Percentiles rank a stretch among this genome's conserved stretches.
Conservation (phyloP, 2,113 vertebrate species). For the Prunella fulvescens region DNA sequence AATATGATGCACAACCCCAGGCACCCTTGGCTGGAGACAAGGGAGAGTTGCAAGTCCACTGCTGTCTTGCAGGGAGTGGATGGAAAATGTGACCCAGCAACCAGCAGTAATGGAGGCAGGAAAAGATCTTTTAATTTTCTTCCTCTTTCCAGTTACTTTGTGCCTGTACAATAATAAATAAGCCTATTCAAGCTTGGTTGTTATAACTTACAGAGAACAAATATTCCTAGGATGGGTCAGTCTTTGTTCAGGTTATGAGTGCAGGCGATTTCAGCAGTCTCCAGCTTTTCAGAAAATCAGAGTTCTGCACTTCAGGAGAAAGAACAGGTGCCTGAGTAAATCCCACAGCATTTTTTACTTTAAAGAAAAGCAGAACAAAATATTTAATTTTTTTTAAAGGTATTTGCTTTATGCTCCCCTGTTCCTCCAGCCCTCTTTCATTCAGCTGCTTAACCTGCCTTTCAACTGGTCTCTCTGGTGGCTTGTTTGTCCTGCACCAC, state of each 20-base stretch:
- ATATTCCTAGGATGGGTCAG: neutral
- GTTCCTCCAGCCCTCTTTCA: neutral
- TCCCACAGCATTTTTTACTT: neutral
- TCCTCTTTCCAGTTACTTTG: neutral
- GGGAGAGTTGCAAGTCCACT: neutral
- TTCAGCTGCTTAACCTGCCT: slow-evolving; percentile 12
- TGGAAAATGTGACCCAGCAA: neutral
- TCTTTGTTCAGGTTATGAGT: neutral
- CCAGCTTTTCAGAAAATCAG: neutral
- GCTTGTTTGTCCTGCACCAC: neutral
- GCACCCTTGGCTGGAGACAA: neutral
- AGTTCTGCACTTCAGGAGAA: neutral
- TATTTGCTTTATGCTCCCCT: neutral
- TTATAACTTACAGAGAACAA: neutral
- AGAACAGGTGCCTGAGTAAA: neutral
- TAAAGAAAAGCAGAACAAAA: neutral
- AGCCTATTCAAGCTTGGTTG: neutral
- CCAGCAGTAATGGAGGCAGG: neutral
- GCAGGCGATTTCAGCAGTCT: neutral
- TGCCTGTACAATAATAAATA: neutral
- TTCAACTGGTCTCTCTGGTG: slow-evolving; percentile 9
- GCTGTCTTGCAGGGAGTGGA: neutral
- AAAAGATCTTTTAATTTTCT: neutral
- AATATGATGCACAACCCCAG: accelerated
- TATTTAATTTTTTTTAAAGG: neutral